These are phyloP conservation scores for Atractosteus spatula DNA, from an alignment of 2,113 vertebrate species.

Conservation along the genomic window DNA sequence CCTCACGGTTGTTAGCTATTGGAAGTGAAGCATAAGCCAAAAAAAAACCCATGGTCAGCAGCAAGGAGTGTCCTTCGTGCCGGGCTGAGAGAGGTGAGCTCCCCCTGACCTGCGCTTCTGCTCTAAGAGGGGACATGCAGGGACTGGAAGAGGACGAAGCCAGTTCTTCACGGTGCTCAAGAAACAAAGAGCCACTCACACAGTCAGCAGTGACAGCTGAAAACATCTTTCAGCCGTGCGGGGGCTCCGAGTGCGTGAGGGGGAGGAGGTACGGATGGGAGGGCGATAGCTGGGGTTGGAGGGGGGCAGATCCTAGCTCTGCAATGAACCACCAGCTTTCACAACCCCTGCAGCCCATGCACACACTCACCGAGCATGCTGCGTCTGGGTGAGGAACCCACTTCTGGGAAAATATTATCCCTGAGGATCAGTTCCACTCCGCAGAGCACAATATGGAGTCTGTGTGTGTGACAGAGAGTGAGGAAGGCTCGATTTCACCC, in stretches of 20 bases:
- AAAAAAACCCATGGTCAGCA: too few relatives aligned
- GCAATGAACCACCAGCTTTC: not conserved
- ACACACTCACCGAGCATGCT: not conserved
- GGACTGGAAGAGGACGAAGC: constrained; percentile 31
- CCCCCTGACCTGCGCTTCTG: too few relatives aligned
- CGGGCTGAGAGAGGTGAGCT: too few relatives aligned
- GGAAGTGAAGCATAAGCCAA: too few relatives aligned
- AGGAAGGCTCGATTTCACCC: constrained; percentile 22
- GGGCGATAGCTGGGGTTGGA: constrained; percentile 40
- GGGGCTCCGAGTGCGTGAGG: constrained; percentile 27
- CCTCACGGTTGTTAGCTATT: too few relatives aligned
- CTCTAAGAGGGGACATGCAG: constrained; percentile 8
- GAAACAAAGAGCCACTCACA: constrained; percentile 67
- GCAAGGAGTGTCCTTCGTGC: too few relatives aligned
- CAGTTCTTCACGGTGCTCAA: constrained; percentile 36
- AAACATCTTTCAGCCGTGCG: constrained; percentile 58
- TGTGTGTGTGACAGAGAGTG: constrained; percentile 10
- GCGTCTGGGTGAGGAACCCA: not conserved
- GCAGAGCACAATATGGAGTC: constrained; percentile 6
- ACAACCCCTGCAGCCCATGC: not conserved
- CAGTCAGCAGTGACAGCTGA: constrained; percentile 65
- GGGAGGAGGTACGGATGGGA: not conserved
- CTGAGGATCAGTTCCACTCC: constrained; percentile 1
- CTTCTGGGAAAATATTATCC: constrained; percentile 16
- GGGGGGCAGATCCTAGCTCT: constrained; percentile 3